phyloP scores from a whole-genome alignment of 2,797 vertebrate species.

The Simalia tracyae region DNA sequence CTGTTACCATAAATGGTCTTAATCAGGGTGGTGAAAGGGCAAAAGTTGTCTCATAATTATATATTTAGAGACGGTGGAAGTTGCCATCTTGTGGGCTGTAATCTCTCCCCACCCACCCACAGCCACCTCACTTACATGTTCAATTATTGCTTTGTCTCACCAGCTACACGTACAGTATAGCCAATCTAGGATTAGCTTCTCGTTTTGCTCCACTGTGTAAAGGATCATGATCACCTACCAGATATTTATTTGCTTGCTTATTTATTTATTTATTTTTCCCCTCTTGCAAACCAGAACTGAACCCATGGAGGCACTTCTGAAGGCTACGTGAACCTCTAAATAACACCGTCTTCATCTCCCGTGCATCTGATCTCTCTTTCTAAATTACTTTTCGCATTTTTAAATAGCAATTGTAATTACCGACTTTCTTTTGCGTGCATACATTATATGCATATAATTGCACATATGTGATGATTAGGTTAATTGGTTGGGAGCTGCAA shows the following conservation, averaged over 20 bases:
- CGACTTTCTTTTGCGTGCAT: not conserved
- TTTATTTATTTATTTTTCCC: not conserved
- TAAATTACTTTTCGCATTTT: not conserved
- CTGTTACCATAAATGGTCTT: conserved; percentile 8
- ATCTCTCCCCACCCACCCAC: not conserved
- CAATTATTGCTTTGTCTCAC: not conserved
- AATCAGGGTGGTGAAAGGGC: conserved; percentile 3
- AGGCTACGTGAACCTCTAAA: not conserved
- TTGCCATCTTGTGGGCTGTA: not conserved
- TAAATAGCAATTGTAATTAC: not conserved
- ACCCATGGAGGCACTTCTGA: not conserved
- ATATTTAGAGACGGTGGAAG: conserved; percentile 1
- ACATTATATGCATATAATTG: not conserved
- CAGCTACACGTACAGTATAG: not conserved
- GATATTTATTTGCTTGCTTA: too few species aligned
- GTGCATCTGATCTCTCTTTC: not conserved
- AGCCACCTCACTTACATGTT: not conserved
- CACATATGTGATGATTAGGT: not conserved
- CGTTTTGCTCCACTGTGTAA: too few species aligned
- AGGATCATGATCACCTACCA: not conserved
- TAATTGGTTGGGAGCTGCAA: not conserved
- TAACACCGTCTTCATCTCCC: not conserved
- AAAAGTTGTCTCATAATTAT: not conserved
- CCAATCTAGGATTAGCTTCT: not conserved
- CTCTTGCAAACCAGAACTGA: not conserved